These are phyloP conservation scores for Melitaea athalia DNA, from an alignment of 2,888 invertebrate species.

Conservation along the genomic window DNA sequence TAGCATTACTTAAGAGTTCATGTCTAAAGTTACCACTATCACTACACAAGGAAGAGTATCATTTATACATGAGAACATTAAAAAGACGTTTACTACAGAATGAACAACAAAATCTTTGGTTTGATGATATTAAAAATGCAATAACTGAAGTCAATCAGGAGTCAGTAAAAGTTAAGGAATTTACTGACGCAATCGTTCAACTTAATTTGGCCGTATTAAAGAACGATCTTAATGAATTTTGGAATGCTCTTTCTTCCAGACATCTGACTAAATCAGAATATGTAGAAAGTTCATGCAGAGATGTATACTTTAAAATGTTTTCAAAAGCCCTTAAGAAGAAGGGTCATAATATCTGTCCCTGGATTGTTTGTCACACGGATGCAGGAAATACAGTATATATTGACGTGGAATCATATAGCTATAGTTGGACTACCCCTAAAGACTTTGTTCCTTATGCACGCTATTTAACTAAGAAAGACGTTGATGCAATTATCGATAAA, in stretches of 20 bases:
- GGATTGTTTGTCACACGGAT: slow-evolving; percentile 78
- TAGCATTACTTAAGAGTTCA: slow-evolving; percentile 73
- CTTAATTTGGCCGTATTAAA: slow-evolving; percentile 71
- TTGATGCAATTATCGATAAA: slow-evolving; percentile 64
- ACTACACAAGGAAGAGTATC: slow-evolving; percentile 73
- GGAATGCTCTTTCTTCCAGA: slow-evolving; percentile 60
- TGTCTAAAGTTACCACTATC: slow-evolving; percentile 68
- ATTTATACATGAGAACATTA: slow-evolving; percentile 79
- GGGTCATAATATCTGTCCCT: slow-evolving; percentile 71
- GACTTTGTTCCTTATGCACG: slow-evolving; percentile 76
- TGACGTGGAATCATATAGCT: slow-evolving; percentile 76
- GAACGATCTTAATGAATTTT: slow-evolving; percentile 67
- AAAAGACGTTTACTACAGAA: slow-evolving; percentile 76
- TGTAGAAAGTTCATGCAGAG: slow-evolving; percentile 65
- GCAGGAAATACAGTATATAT: slow-evolving; percentile 79
- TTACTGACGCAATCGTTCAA: slow-evolving; percentile 71
- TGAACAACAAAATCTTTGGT: slow-evolving; percentile 82
- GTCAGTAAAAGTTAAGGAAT: slow-evolving; percentile 72
- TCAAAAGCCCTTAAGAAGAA: slow-evolving; percentile 71
- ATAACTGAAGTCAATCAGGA: slow-evolving; percentile 75
- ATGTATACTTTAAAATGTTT: slow-evolving; percentile 76
- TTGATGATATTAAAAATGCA: slow-evolving; percentile 80
- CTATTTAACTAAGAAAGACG: slow-evolving; percentile 73
- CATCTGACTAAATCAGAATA: slow-evolving; percentile 52
- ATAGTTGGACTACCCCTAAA: slow-evolving; percentile 78